Conservation (phyloP, 2,113 vertebrate species). For the Indicator maculatus region DNA sequence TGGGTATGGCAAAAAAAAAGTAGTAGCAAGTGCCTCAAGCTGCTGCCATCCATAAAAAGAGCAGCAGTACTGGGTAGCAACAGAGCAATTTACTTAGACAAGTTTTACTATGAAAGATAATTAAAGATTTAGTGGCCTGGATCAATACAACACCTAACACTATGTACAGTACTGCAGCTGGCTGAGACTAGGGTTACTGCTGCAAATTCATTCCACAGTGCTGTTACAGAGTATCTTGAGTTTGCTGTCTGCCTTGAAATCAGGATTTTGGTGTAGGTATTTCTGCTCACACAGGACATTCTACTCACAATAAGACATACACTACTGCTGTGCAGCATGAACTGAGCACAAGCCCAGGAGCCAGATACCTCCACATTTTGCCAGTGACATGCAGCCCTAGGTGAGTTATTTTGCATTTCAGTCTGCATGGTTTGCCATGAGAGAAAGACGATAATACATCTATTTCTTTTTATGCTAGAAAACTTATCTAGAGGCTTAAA, state of each 20-base stretch:
- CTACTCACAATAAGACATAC: not conserved
- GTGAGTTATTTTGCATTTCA: not conserved
- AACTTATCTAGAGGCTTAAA: not conserved
- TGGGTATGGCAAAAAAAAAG: not conserved
- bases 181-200: slow-evolving; percentile 9
- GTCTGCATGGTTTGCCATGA: not conserved
- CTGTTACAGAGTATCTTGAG: not conserved
- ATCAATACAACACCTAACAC: slow-evolving; percentile 12
- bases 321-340: not conserved
- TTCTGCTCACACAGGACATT: not conserved
- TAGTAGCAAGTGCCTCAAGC: not conserved
- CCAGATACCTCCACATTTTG: not conserved
- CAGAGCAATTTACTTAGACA: slow-evolving; percentile 32
- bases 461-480: not conserved
- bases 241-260: not conserved
- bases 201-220: not conserved
- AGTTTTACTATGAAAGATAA: slow-evolving; percentile 53
- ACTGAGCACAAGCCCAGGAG: not conserved
- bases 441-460: not conserved
- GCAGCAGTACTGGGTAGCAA: not conserved
- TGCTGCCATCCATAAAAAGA: not conserved
- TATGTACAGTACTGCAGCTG: not conserved
- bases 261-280: not conserved
- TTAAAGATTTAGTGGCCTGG: slow-evolving; percentile 37
- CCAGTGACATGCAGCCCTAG: not conserved